These are phyloP conservation scores for Ctenomys sociabilis DNA, from an alignment of 2,113 vertebrate genomes.

Conservation along the genomic window DNA sequence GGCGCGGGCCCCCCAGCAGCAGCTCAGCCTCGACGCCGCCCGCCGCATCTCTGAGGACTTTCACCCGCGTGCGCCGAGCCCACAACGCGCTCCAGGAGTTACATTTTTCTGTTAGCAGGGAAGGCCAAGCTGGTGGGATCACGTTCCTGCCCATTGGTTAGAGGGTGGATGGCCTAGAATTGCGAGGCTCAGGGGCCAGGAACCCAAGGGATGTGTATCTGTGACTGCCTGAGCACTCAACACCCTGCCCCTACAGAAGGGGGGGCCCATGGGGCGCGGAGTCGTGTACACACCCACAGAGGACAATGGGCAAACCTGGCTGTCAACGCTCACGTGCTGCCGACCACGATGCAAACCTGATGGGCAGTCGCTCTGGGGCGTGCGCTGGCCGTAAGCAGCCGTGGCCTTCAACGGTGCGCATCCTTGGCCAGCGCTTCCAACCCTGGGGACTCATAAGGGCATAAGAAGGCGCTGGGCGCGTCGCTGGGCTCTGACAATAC, in stretches of 20 bases:
- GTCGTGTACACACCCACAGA: not conserved
- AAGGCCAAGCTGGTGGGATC: not conserved
- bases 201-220: not conserved
- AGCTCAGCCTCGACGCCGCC: not conserved
- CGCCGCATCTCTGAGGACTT: not conserved
- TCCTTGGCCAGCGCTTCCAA: not conserved
- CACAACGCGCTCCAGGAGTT: not conserved
- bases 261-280: not conserved
- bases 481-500: accelerated
- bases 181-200: not conserved
- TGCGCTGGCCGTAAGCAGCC: not conserved
- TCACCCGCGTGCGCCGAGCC: not conserved
- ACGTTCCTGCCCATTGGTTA: not conserved
- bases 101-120: not conserved
- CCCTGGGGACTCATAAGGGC: not conserved
- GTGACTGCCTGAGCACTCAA: not conserved
- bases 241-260: not conserved
- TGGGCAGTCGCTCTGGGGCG: not conserved
- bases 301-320: not conserved
- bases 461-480: not conserved
- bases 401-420: not conserved
- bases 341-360: not conserved
- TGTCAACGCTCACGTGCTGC: not conserved
- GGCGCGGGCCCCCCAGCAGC: not conserved
- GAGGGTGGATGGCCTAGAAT: too few species aligned